Conservation (phyloP, 2,888 invertebrate species). For the Coleophora flavipennella region DNA sequence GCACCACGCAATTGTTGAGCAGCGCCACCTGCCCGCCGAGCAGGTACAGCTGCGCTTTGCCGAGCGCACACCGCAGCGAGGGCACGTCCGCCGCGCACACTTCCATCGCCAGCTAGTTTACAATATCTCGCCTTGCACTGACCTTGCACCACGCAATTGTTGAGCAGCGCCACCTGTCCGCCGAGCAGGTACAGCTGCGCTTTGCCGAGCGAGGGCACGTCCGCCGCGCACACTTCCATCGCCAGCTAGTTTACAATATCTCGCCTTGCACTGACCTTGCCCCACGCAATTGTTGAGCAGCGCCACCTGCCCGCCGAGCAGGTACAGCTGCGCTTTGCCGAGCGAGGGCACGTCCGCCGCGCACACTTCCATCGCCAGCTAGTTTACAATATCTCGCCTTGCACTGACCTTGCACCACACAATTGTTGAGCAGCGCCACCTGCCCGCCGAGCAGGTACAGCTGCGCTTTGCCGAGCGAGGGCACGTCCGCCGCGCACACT, state of each 20-base stretch:
- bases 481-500: constrained; percentile 97
- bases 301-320: constrained; percentile 91
- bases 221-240: constrained; percentile 98
- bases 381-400: too few relatives aligned
- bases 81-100: too few relatives aligned
- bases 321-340: constrained; percentile 93
- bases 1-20: constrained; percentile 90
- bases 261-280: too few relatives aligned
- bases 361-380: too few relatives aligned
- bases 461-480: constrained; percentile 96
- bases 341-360: constrained; percentile 98
- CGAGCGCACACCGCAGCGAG: too few relatives aligned
- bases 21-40: constrained; percentile 91
- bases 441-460: constrained; percentile 91
- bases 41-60: constrained; percentile 88
- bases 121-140: too few relatives aligned
- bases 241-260: too few relatives aligned
- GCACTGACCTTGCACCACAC: constrained; percentile 95
- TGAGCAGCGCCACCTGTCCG: constrained; percentile 90
- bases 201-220: constrained; percentile 97
- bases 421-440: constrained; percentile 90
- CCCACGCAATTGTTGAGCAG: constrained; percentile 91
- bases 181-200: constrained; percentile 90
- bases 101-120: too few relatives aligned
- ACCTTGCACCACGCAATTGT: constrained; percentile 94